Base-by-base conservation (phyloP, 2,888 invertebrate genomes). In the Rhabditophanes sp. region DNA sequence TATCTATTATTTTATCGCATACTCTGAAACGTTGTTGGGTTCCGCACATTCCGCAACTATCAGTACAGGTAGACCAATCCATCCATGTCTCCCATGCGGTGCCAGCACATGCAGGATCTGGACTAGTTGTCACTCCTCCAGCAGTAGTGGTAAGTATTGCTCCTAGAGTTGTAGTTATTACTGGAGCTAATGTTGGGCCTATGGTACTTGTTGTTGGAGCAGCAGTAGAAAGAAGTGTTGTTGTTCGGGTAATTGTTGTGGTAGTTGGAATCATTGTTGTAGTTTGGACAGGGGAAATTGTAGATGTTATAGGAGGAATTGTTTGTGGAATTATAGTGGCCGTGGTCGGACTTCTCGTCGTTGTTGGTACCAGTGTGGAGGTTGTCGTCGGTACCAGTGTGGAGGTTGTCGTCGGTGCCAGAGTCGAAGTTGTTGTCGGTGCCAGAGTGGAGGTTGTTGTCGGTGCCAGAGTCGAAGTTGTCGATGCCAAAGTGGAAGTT, bases 21-120 rank as follows among this genome's bases (percentile, higher is more conserved):
- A 24, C 29, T 23, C 54, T 35, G 43, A 46, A 48, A n/a, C 53
- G 25, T 23, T 38, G 39, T 9, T 36, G 40, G 12, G 44, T 49
- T 35, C 51, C 51, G 28, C 53, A 54, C 6, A 46, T 39, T 24
- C 56, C 56, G 26, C 56, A 56, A 8, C 39, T 44, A 24, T 45
- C 51, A 11, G 48, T 48, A 34, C 53, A 55, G 6, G 29, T 17
- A 5, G 46, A 43, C 53, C 53, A 55, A 19, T 39, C 44, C 18
- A 27, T 34, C 55, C 55, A 55, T 2, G 22, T 35, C 4, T 37
- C 33, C 55, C 55, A 55, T 4, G 30, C 11, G n/a, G 46, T 31
- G 16, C 37, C 18, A 2, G 35, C 45, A 25, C 48, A 50, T 9
- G 19, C 18, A 12, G 14, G 11, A 18, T 17, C 38, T 20, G 17